A percentile compares a stretch with the other conserved stretches of the same genome.
phyloP scores from a whole-genome alignment of 2,888 invertebrate genomes.

The Sipha maydis region DNA sequence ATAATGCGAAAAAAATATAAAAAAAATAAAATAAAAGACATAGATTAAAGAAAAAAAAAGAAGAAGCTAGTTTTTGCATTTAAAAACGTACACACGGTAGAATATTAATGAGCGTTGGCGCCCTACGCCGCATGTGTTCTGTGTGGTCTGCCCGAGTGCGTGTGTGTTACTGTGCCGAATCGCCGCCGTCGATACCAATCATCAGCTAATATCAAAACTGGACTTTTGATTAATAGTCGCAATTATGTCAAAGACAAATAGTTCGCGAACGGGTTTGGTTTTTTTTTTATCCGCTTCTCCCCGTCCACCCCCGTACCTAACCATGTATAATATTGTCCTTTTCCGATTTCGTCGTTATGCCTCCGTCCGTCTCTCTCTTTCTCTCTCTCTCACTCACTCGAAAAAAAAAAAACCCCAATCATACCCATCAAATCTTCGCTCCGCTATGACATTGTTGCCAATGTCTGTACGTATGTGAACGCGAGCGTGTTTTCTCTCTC shows the following conservation, averaged over 20 bases:
- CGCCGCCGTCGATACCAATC: conserved; percentile 23
- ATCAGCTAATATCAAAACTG: conserved; percentile 34
- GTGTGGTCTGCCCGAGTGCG: conserved; percentile 37
- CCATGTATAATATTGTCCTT: neutral
- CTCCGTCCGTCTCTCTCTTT: too few relatives aligned
- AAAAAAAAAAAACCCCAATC: conserved; percentile 12
- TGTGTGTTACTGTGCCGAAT: conserved; percentile 1
- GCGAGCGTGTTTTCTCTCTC: neutral
- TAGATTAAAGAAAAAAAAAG: neutral
- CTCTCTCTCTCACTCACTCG: too few relatives aligned
- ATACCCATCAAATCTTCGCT: conserved; percentile 46
- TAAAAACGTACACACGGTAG: neutral
- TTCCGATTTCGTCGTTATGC: neutral
- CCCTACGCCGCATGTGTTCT: conserved; percentile 22
- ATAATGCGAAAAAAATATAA: conserved; percentile 2
- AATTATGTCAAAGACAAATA: conserved; percentile 60
- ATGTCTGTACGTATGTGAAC: neutral
- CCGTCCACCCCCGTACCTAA: too few relatives aligned
- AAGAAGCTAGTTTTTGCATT: conserved; percentile 38
- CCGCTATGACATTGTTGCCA: conserved; percentile 19
- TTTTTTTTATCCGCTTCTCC: neutral
- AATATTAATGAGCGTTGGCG: conserved; percentile 56
- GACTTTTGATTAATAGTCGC: conserved; percentile 59
- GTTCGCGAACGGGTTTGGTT: conserved; percentile 57
- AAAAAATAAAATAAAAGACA: neutral